These are phyloP conservation scores for Plutomurus gul DNA, from an alignment of 1,140 invertebrate species.

Conservation along the genomic window DNA sequence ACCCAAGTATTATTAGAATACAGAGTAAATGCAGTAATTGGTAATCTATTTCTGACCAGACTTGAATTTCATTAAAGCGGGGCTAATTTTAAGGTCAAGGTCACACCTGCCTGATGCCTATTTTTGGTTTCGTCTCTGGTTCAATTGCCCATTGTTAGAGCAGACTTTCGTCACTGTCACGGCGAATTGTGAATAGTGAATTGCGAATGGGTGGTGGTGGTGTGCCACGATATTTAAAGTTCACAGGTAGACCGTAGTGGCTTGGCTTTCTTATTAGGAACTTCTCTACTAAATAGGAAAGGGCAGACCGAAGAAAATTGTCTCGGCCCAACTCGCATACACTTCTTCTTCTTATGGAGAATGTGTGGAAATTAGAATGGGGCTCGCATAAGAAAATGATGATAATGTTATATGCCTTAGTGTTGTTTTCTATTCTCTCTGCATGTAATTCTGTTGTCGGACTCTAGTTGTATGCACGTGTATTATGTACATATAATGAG, in stretches of 20 bases:
- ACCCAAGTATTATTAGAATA: not conserved
- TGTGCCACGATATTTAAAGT: constrained; percentile 14
- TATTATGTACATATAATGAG: not conserved
- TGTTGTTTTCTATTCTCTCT: no score
- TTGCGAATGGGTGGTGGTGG: not conserved
- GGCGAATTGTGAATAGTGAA: not conserved
- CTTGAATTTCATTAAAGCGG: not conserved
- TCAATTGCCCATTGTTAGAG: not conserved
- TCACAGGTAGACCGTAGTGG: not conserved
- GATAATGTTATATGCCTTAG: no score
- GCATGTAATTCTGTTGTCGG: not conserved
- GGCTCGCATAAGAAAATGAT: no score
- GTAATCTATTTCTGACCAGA: no score
- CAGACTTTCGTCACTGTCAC: not conserved
- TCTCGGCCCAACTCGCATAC: no score
- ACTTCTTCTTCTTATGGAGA: no score
- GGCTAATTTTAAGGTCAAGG: not conserved
- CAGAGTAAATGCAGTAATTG: not conserved
- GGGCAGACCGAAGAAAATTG: no score
- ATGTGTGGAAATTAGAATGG: no score
- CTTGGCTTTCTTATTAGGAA: not conserved
- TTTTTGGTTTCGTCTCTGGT: not conserved
- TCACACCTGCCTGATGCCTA: not conserved
- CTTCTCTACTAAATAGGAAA: not conserved
- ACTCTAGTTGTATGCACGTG: not conserved